Evolutionary conservation across 53 echinoderm and acorn worm species (phyloP), one percentile per base, ranked within the genome.

Genomic region (Henricia sp.): DNA sequence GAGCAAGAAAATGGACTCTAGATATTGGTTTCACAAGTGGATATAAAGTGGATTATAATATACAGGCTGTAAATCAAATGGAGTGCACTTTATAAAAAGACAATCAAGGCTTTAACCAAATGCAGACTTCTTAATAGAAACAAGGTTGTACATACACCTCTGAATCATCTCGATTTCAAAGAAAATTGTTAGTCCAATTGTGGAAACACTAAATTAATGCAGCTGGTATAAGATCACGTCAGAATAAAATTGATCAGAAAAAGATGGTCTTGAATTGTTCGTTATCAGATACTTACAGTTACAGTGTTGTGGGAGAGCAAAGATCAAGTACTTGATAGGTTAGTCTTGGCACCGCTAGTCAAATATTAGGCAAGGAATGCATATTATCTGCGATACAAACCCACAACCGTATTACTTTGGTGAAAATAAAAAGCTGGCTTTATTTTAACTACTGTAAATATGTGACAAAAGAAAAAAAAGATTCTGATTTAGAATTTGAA

Each of bases 301-400:
- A n/a, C 34, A 40, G 14, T 40, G 0, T 28, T 23, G 39, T 20
- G 8, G 6, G 6, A 42, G 57, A 17, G 23, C 37, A 28, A 76
- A 56, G 76, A 76, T 76, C 76, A 59, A 76, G 76, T 76, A 59
- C 19, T 25, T 36, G 30, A 58, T 58, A 36, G 74, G 59, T 16
- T 17, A 24, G 27, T 76, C 57, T 24, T 53, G 63, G 12, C 6
- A 46, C 32, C 5, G 63, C 0, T 63, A 19, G 63, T 63, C 4
- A 4, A 37, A 37, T n/a, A 23, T 38, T 10, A 10, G 48, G 48
- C 8, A 46, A 30, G 33, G 23, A 37, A 30, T 37, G 37, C 14
- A 23, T 29, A 14, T 14, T 16, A 27, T 32, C 17, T n/a, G 21
- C 16, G 53, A 21, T 53, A 53, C 21, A 53, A 3, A 8, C 21